Conservation (phyloP, 2,113 vertebrate species). For the Panthera leo region DNA sequence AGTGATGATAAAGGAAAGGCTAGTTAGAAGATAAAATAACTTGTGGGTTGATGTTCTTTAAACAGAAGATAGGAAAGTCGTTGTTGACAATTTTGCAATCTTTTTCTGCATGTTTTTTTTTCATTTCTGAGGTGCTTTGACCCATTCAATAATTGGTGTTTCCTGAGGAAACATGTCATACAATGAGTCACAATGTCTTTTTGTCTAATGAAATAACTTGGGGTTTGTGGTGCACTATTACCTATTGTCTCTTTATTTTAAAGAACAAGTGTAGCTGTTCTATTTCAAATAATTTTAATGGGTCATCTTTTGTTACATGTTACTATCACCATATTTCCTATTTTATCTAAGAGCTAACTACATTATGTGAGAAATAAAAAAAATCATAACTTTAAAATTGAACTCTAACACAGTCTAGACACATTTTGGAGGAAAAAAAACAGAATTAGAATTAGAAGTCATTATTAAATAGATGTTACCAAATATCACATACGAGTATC, state of each 20-base stretch:
- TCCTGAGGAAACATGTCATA: background rate
- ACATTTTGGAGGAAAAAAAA: background rate
- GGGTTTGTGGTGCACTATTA: background rate
- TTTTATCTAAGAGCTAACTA: conserved; percentile 25
- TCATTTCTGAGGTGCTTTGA: conserved; percentile 30
- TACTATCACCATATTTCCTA: background rate
- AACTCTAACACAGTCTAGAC: background rate
- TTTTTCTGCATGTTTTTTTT: background rate
- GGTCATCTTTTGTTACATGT: background rate
- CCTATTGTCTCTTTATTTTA: conserved; percentile 11
- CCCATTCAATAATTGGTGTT: background rate
- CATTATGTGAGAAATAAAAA: background rate
- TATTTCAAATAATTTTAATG: background rate
- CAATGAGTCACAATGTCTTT: background rate
- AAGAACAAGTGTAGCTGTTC: background rate
- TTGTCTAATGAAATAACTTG: conserved; percentile 15
- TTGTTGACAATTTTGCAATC: conserved; percentile 49
- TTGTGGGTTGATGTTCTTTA: conserved; percentile 3
- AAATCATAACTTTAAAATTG: background rate
- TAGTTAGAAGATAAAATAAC: background rate
- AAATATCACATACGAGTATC: background rate
- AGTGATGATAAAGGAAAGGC: background rate
- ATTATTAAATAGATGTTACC: background rate
- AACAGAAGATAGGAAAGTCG: conserved; percentile 22
- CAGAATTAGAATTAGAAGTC: background rate